Evolutionary conservation across 2,797 vertebrate species (phyloP).

Genomic region (Sebastes kiyomatsui): DNA sequence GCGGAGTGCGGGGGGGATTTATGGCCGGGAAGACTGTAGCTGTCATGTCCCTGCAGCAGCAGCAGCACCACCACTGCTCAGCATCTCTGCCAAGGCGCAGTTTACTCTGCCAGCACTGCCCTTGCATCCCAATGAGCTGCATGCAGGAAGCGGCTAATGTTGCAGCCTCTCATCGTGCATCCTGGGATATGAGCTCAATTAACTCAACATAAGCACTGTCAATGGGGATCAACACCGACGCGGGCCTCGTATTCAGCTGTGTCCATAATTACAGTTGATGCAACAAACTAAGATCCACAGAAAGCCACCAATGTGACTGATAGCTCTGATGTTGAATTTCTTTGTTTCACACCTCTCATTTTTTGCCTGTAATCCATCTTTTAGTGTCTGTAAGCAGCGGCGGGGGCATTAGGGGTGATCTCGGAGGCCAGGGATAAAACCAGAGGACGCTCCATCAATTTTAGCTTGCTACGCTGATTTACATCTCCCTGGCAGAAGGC

Average conservation of each 20-base stretch:
- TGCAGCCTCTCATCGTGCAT: conserved; percentile 71
- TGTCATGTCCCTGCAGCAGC: conserved; percentile 80
- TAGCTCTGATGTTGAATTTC: conserved; percentile 49
- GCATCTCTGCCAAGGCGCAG: conserved; percentile 77
- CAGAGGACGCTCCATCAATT: conserved; percentile 78
- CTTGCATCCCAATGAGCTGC: conserved; percentile 82
- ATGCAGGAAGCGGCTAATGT: conserved; percentile 75
- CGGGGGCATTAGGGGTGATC: conserved; percentile 55
- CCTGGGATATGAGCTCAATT: conserved; percentile 75
- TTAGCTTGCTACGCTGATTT: conserved; percentile 76
- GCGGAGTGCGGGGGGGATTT: conserved; percentile 67
- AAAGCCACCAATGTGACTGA: conserved; percentile 51
- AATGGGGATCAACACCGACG: conserved; percentile 58
- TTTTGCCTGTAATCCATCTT: conserved; percentile 60
- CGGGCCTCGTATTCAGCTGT: conserved; percentile 27
- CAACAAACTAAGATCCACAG: conserved; percentile 22
- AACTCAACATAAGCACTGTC: conserved; percentile 71
- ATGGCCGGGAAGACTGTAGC: conserved; percentile 77
- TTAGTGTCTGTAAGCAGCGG: conserved; percentile 26
- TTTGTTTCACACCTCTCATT: conserved; percentile 55
- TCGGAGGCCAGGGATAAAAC: conserved; percentile 72
- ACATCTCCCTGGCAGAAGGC: conserved; percentile 77
- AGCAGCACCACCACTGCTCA: conserved; percentile 61
- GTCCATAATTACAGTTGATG: conserved; percentile 52
- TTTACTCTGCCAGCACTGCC: conserved; percentile 79